phyloP scores from a whole-genome alignment of 1,140 invertebrate genomes.

The Drosophila mayri region DNA sequence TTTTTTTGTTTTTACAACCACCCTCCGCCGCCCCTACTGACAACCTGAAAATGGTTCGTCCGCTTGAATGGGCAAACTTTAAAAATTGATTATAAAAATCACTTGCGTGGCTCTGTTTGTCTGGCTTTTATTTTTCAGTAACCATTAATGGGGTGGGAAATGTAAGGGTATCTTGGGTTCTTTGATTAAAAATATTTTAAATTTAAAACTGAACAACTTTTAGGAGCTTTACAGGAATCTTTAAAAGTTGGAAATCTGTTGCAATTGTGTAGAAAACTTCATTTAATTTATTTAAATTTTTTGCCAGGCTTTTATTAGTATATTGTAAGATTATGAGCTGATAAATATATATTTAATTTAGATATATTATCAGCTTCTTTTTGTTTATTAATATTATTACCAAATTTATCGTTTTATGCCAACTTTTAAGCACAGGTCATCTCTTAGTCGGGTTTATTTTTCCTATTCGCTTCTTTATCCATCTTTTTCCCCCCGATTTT shows the following conservation, averaged over 20 bases:
- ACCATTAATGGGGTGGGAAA: background rate
- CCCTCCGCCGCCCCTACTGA: slow-evolving; percentile 4
- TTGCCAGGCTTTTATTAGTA: background rate
- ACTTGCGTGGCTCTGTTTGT: slow-evolving; percentile 33
- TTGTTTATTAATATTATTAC: too few relatives aligned
- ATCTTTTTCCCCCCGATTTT: slow-evolving; percentile 3
- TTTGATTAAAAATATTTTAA: background rate
- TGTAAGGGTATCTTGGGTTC: background rate
- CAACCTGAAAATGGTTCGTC: slow-evolving; percentile 19
- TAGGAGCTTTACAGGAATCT: background rate
- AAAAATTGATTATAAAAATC: slow-evolving; percentile 61
- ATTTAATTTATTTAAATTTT: background rate
- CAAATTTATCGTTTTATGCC: background rate
- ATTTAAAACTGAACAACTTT: background rate
- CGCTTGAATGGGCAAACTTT: slow-evolving; percentile 36
- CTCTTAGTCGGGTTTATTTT: background rate
- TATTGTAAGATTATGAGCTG: too few relatives aligned
- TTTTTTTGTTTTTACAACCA: slow-evolving; percentile 1
- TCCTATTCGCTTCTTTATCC: background rate
- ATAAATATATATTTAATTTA: too few relatives aligned
- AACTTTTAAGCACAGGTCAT: background rate
- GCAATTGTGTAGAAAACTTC: background rate
- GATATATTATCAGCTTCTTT: too few relatives aligned
- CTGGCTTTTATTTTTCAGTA: slow-evolving; percentile 12
- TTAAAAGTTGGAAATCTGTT: background rate